These are phyloP conservation scores for Leucopsar rothschildi DNA, from an alignment of 2,113 vertebrate genomes.

Conservation along the genomic window DNA sequence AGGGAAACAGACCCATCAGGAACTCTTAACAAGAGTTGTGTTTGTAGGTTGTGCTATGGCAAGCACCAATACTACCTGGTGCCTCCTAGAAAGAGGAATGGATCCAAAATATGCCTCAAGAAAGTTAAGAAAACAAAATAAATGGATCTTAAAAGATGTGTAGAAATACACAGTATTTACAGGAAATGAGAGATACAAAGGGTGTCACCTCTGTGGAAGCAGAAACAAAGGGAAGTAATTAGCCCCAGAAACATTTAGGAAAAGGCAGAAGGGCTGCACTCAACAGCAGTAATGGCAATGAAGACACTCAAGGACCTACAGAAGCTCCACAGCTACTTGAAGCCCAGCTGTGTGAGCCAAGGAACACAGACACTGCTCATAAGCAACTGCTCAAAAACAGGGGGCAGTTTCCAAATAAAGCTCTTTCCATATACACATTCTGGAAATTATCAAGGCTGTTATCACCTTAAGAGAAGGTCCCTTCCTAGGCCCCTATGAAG, in stretches of 20 bases:
- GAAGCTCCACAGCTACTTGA: not conserved
- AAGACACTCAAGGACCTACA: not conserved
- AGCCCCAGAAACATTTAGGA: not conserved
- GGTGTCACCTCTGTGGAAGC: not conserved
- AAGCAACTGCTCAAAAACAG: not conserved
- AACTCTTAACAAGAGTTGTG: not conserved
- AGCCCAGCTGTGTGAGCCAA: not conserved
- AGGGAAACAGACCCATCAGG: not conserved
- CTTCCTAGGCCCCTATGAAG: rapidly evolving
- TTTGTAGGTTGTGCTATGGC: rapidly evolving
- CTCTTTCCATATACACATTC: not conserved
- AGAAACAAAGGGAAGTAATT: not conserved
- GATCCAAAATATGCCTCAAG: not conserved
- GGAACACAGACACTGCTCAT: not conserved
- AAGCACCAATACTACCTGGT: not conserved
- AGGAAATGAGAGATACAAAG: not conserved
- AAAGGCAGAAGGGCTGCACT: not conserved
- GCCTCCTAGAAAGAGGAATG: not conserved
- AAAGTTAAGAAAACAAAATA: not conserved
- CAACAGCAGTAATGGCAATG: not conserved
- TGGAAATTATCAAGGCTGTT: not conserved
- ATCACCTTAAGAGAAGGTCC: not conserved
- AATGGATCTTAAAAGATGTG: not conserved
- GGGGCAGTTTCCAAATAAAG: not conserved
- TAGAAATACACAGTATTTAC: not conserved